Conservation (phyloP, 2,113 vertebrate species). For the Alces alces region DNA sequence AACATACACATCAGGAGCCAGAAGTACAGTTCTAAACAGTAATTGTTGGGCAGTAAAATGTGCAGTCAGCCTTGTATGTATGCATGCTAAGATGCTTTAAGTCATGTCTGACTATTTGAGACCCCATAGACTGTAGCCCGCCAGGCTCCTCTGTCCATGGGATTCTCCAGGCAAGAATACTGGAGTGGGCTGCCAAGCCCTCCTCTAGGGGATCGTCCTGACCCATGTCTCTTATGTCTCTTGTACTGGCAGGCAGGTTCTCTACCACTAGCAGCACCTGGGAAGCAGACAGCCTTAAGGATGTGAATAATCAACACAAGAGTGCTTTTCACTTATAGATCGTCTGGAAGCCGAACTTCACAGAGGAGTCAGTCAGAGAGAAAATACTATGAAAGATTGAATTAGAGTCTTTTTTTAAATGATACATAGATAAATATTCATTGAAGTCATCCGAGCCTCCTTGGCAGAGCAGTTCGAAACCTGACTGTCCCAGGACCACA, state of each 20-base stretch:
- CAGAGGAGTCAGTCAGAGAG: neutral
- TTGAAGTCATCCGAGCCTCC: neutral
- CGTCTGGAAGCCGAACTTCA: neutral
- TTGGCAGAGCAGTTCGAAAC: neutral
- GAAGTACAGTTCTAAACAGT: neutral
- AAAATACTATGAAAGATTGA: neutral
- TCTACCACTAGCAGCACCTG: neutral
- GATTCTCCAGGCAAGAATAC: neutral
- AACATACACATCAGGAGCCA: neutral
- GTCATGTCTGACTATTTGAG: neutral
- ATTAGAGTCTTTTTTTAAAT: neutral
- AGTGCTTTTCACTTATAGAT: neutral
- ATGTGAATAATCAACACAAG: neutral
- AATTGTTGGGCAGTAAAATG: neutral
- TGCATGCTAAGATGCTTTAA: neutral
- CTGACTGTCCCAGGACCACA: neutral
- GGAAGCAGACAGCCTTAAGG: neutral
- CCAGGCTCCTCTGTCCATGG: neutral
- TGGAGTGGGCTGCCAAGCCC: neutral
- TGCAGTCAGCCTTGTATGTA: neutral
- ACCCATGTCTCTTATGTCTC: neutral
- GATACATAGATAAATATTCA: constrained; percentile 9
- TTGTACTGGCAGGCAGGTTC: neutral
- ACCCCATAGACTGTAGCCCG: neutral
- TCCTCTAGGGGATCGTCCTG: neutral